A percentile compares a stretch with the other conserved stretches of the same genome.
These are phyloP conservation scores for Gryllus longicercus DNA, from an alignment of 2,888 invertebrate species.

Conservation along the genomic window DNA sequence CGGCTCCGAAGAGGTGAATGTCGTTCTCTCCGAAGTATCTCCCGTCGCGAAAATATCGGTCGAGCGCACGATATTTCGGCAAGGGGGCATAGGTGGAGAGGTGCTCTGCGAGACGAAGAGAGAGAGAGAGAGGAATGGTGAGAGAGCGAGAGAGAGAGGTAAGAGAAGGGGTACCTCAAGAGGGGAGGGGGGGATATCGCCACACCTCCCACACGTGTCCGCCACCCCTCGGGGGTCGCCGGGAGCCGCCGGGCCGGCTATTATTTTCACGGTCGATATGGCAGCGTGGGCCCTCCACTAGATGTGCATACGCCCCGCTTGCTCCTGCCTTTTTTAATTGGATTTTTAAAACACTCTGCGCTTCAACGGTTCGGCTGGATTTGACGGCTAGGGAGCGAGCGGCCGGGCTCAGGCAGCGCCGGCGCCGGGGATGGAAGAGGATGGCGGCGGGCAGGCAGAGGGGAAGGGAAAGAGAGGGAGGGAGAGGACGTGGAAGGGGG, in stretches of 20 bases:
- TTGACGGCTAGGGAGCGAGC: slow-evolving; percentile 26
- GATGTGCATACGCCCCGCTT: slow-evolving; percentile 25
- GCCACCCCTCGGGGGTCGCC: background rate
- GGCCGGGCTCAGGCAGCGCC: background rate
- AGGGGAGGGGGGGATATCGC: background rate
- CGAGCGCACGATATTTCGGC: background rate
- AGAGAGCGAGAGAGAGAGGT: no score
- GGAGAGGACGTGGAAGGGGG: background rate
- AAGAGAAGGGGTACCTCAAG: background rate
- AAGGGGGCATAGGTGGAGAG: background rate
- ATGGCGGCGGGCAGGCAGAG: background rate
- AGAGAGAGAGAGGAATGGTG: no score
- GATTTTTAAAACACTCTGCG: slow-evolving; percentile 33
- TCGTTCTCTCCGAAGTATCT: background rate
- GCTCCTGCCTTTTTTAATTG: slow-evolving; percentile 30
- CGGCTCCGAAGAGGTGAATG: background rate
- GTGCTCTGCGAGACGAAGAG: no score
- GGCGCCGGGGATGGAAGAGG: background rate
- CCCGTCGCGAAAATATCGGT: background rate
- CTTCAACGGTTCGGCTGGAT: slow-evolving; percentile 30
- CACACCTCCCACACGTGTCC: background rate
- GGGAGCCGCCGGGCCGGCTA: background rate
- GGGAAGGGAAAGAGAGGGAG: background rate
- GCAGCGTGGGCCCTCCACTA: background rate
- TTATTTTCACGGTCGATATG: slow-evolving; percentile 32